A percentile compares a stretch with the other conserved stretches of the same genome.
phyloP scores from a whole-genome alignment of 2,113 vertebrate species.

The Marcusenius ussheri region DNA sequence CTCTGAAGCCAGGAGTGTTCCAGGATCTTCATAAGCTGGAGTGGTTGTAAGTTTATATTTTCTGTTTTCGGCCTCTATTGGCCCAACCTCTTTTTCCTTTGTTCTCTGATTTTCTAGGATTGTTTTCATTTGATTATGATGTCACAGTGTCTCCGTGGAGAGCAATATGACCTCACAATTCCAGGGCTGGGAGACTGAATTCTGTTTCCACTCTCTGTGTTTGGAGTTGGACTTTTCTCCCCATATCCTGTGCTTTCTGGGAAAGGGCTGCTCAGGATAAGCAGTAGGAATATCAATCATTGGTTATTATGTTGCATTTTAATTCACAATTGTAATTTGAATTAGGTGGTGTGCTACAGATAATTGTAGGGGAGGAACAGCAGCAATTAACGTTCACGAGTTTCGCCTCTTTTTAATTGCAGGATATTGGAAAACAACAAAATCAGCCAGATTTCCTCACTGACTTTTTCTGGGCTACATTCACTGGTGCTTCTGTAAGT shows the following conservation, averaged over 20 bases:
- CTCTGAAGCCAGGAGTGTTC: constrained; percentile 78
- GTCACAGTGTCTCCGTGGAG: neutral
- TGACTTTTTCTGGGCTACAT: constrained; percentile 81
- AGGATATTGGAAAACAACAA: constrained; percentile 92
- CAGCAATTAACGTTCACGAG: neutral
- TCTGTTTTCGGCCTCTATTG: neutral
- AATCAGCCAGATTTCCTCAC: constrained; percentile 75
- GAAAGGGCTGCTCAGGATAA: neutral
- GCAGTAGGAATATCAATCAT: neutral
- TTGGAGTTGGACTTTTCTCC: neutral
- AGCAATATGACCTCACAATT: neutral
- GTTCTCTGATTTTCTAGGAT: neutral
- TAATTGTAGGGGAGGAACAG: neutral
- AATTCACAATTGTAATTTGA: neutral
- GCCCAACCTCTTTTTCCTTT: neutral
- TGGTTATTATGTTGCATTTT: neutral
- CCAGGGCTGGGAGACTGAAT: neutral
- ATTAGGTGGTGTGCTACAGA: neutral
- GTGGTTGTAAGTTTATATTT: constrained; percentile 78
- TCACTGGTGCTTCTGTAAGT: constrained; percentile 92
- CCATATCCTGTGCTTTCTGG: neutral
- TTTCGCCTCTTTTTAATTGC: constrained; percentile 29
- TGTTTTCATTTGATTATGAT: neutral
- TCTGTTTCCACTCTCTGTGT: neutral
- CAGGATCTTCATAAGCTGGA: constrained; percentile 82